Base-by-base conservation (phyloP, 1,140 invertebrate genomes). In the Piezodorus guildinii region DNA sequence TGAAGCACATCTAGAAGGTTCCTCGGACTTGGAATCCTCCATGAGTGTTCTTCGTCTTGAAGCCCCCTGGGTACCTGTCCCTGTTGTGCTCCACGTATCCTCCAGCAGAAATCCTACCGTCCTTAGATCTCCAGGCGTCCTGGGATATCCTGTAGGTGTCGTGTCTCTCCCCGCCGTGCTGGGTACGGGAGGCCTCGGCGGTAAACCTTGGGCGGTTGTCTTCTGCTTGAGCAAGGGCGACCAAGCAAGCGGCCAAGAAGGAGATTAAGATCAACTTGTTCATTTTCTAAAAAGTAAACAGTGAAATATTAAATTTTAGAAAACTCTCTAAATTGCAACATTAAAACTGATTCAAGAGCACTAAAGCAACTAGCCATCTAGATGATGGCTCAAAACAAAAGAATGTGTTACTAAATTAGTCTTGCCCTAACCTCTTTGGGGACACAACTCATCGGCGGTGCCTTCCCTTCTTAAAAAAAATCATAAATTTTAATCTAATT, bases 61-160 rank as follows among this genome's bases (percentile, higher is more conserved):
- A 16, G 8, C 62, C 62, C 14, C 39, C 25, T 10, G 34, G 34
- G 21, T 52, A 63, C 21, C 25, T 63, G 23, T 15, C 17, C 23
- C 62, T 51, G 49, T 63, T 49, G 27, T 63, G 62, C 25, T 63
- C 46, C 25, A 63, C 27, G 49, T 52, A 63, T 34, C 46, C 62
- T 30, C 62, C 62, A 15, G 62, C 62, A 4, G 45, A 52, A 12
- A 19, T 34, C 15, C 30, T 25, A 12, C 62, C 62, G 23, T 63
- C 25, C 30, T 19, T 51, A 23, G 45, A 52, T 17, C 15, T 54
- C 62, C 62, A 63, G 49, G 30, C 45, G 30, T 63, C 62, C 46
- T 63, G 62, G 1, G 14, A 14, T 17, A 63, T 34, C n/a, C 17
- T 27, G 25, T 52, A 16, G 4, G 19, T 16, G 21, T 63, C 62